Evolutionary conservation across 2,888 invertebrate species (phyloP).

Genomic region (Tipula confusa): DNA sequence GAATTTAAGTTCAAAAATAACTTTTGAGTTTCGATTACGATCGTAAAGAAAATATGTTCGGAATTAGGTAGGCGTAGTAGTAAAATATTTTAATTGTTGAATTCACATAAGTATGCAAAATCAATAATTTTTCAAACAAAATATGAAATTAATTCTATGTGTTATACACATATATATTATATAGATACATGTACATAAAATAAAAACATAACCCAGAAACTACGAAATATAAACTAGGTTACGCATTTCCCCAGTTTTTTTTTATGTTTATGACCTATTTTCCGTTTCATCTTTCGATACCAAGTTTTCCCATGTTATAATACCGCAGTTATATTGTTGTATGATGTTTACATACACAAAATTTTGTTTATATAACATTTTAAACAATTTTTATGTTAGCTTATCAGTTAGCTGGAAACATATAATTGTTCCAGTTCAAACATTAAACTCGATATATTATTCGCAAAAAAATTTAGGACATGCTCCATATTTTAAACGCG

Average conservation of each 20-base stretch:
- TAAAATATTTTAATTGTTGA: background rate
- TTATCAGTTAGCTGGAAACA: background rate
- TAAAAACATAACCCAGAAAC: background rate
- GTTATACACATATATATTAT: no score
- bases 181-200: no score
- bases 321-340: background rate
- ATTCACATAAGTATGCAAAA: background rate
- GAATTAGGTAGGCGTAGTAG: background rate
- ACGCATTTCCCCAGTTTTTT: conserved; percentile 26
- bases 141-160: background rate
- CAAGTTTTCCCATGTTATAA: background rate
- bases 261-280: conserved; percentile 7
- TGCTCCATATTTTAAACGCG: background rate
- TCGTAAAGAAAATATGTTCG: background rate
- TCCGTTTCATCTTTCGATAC: background rate
- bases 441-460: no score
- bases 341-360: background rate
- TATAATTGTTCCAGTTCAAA: background rate
- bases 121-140: background rate
- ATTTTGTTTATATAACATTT: background rate
- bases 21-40: background rate
- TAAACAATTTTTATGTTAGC: background rate
- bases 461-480: background rate
- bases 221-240: conserved; percentile 4
- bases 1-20: background rate